Conservation (phyloP, 2,113 vertebrate species). For the Crotophaga sulcirostris region DNA sequence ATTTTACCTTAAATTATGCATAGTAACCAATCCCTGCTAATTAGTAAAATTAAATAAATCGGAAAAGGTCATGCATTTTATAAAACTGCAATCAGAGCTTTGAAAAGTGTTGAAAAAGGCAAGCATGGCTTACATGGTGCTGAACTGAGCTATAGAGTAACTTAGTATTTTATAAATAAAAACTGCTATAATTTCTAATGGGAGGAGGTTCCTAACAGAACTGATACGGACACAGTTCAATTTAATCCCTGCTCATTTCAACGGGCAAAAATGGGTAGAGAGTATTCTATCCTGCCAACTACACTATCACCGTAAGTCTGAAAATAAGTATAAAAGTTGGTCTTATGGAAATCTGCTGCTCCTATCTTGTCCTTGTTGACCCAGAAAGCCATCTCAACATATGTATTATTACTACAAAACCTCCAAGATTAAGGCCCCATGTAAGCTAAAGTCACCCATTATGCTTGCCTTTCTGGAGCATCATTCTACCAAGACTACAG, state of each 20-base stretch:
- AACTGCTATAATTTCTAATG: not conserved
- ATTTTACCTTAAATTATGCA: not conserved
- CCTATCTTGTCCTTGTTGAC: not conserved
- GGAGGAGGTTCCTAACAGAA: not conserved
- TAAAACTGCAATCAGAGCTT: not conserved
- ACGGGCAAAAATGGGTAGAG: not conserved
- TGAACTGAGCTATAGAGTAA: not conserved
- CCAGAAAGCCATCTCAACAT: not conserved
- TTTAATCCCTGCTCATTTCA: not conserved
- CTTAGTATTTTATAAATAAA: not conserved
- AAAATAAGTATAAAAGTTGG: not conserved
- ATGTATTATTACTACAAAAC: not conserved
- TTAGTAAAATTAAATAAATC: not conserved
- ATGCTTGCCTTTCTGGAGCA: not conserved
- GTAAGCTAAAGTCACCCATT: not conserved
- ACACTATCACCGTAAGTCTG: not conserved
- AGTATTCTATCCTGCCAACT: not conserved
- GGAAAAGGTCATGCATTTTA: not conserved
- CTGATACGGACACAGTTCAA: not conserved
- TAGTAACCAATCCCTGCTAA: not conserved
- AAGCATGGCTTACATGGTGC: not conserved
- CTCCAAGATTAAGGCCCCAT: not conserved
- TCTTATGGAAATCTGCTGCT: not conserved
- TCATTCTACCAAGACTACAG: not conserved
- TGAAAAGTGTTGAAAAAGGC: not conserved